These are phyloP conservation scores for Pheosia gnoma DNA, from an alignment of 2,888 invertebrate genomes.

Conservation along the genomic window DNA sequence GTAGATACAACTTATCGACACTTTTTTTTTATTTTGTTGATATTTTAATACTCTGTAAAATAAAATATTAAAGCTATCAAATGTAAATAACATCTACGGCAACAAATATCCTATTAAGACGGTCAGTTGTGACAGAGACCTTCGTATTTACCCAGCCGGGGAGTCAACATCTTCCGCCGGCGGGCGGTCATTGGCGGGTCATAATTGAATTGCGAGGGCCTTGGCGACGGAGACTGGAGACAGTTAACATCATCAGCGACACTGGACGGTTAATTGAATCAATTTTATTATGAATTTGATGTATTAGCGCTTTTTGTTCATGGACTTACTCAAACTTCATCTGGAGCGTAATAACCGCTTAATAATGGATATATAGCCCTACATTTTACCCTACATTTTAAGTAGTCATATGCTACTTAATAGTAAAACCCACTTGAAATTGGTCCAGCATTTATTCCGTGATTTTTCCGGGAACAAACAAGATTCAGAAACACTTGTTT, in stretches of 20 bases:
- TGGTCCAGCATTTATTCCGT: no score
- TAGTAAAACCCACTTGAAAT: no score
- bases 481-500: no score
- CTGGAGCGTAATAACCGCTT: no score
- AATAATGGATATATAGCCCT: no score
- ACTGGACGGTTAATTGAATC: background rate
- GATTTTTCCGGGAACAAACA: no score
- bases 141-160: background rate
- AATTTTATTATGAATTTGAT: background rate
- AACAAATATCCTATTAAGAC: background rate
- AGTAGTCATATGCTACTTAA: no score
- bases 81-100: background rate
- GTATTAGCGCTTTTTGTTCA: background rate
- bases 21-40: no score
- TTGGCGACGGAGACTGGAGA: background rate
- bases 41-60: no score
- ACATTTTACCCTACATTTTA: no score
- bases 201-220: constrained; percentile 1
- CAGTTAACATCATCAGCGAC: constrained; percentile 2
- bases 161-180: background rate
- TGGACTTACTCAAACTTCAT: background rate
- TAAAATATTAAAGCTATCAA: no score
- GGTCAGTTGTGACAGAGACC: background rate
- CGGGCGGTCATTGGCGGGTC: background rate
- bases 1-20: no score